Evolutionary conservation across 2,888 invertebrate genomes (phyloP), one percentile per base, ranked within the genome.

Genomic region (Trissolcus japonicus): DNA sequence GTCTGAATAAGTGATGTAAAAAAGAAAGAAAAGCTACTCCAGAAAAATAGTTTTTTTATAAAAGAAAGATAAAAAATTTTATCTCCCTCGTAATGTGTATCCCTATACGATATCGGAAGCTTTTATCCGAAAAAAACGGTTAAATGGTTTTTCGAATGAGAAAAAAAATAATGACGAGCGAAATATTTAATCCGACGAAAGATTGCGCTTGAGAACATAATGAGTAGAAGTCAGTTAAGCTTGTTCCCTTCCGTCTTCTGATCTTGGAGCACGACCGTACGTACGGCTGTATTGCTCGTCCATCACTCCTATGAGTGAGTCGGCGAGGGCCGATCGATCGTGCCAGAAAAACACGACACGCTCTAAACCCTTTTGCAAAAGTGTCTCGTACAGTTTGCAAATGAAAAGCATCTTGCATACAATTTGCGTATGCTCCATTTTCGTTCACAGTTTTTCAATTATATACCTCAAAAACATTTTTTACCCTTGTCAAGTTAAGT

Each of bases 271-370:
- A 62, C 29, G 51, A 48, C 57, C 13, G 43, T 14, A 41, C 13
- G 43, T 14, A 41, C 43, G 53, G 50, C 43, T 63, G 57, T 46
- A 51, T 59, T 72, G 59, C 53, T 63, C 72, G 72, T 72, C 41
- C 72, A 72, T 72, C 65, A 72, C 29, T 48, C n/a, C 40, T 11
- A 65, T 59, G 63, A 72, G 59, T 48, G 59, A 72, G 54, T 48
- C 48, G 17, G 25, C 46, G 72, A 53, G 65, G 59, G 29, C 2
- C 65, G 65, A 72, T 72, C 72, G 72, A 72, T 72, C 54, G 65
- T 25, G 19, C 56, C 48, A 62, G 56, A 69, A 62, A 69, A 54
- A 69, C 69, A 61, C 60, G 63, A 29, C 71, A 63, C 56, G 50
- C 53, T 72, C 48, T 54, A 54, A 72, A 59, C 65, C 63, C 59